These are phyloP conservation scores for Myiotriccus ornatus DNA, from an alignment of 2,797 vertebrate genomes.

Conservation along the genomic window DNA sequence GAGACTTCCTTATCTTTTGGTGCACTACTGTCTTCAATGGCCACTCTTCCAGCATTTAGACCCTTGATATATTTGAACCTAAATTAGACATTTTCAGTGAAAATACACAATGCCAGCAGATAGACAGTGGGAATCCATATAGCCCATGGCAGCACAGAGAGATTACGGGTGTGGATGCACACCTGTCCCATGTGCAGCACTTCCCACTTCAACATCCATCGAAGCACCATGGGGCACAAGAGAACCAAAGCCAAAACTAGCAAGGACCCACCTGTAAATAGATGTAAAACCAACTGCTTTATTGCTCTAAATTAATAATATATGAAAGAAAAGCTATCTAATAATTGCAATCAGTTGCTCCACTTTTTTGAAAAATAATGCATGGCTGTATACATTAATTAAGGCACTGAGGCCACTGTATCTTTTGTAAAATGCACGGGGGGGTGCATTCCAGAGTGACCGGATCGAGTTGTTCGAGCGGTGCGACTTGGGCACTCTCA, in stretches of 20 bases:
- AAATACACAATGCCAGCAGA: background rate
- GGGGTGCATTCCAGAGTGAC: no score
- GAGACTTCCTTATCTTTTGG: background rate
- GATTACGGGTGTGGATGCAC: fast-evolving
- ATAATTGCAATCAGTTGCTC: no score
- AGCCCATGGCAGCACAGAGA: fast-evolving
- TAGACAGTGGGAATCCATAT: background rate
- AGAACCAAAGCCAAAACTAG: background rate
- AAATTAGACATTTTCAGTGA: background rate
- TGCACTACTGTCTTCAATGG: background rate
- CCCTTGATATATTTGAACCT: background rate
- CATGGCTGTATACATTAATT: fast-evolving
- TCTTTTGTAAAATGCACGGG: background rate
- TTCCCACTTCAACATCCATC: fast-evolving
- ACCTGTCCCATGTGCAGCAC: fast-evolving
- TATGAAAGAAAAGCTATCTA: fast-evolving
- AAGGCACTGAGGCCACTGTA: fast-evolving
- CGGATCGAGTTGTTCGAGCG: fast-evolving
- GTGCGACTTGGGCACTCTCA: fast-evolving
- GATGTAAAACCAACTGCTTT: background rate
- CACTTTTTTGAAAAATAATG: fast-evolving
- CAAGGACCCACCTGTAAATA: no score
- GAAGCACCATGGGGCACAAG: fast-evolving
- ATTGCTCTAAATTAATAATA: background rate
- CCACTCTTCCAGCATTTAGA: background rate